Conservation (phyloP, 2,888 invertebrate species). For the Drosophila macrospina region DNA sequence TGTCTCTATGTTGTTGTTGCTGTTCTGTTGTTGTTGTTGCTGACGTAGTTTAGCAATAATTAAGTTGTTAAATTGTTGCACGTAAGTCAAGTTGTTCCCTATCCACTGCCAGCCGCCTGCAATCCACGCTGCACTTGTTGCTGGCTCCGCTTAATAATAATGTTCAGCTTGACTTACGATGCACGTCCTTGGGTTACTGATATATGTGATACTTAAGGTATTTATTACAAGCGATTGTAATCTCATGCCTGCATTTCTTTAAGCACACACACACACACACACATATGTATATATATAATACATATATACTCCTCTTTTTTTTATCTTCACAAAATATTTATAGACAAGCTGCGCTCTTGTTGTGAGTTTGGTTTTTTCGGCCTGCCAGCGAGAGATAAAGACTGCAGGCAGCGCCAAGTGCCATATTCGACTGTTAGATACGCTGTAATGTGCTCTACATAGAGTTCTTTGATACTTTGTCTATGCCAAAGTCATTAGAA, state of each 20-base stretch:
- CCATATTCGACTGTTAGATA: conserved; percentile 12
- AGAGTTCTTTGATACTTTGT: background rate
- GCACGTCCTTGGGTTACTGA: conserved; percentile 82
- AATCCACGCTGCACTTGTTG: background rate
- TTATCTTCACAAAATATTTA: conserved; percentile 64
- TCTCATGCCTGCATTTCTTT: conserved; percentile 77
- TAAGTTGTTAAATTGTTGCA: conserved; percentile 84
- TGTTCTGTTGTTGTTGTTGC: conserved; percentile 58
- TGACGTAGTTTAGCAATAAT: conserved; percentile 83
- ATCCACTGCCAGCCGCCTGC: conserved; percentile 1
- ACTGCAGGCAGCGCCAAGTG: background rate
- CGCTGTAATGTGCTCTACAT: conserved; percentile 16
- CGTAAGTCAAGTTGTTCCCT: conserved; percentile 75
- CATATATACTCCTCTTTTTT: conserved; percentile 18
- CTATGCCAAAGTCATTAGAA: too few species aligned
- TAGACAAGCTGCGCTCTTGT: conserved; percentile 57
- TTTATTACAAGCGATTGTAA: conserved; percentile 84
- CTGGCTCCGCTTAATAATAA: conserved; percentile 75
- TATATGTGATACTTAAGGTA: conserved; percentile 84
- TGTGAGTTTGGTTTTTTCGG: conserved; percentile 44
- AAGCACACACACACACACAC: conserved; percentile 17
- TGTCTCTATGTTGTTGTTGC: conserved; percentile 50
- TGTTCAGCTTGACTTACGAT: conserved; percentile 79
- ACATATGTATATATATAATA: too few species aligned
- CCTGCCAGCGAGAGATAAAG: conserved; percentile 26